phyloP scores from a whole-genome alignment of 2,113 vertebrate species.

The Limanda limanda region DNA sequence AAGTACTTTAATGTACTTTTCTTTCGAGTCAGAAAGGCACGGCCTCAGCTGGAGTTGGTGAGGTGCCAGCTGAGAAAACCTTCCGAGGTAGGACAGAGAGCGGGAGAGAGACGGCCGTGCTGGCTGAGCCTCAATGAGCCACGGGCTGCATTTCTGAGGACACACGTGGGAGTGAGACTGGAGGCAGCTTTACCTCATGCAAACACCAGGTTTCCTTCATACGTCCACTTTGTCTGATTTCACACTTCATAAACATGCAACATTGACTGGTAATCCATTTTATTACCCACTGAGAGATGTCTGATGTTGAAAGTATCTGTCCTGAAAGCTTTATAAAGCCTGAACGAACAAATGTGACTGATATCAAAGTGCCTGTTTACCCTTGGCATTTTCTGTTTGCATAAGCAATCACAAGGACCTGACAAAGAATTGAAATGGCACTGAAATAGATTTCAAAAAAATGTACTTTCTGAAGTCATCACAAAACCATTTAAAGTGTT shows the following conservation, averaged over 20 bases:
- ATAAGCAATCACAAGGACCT: slow-evolving; percentile 1
- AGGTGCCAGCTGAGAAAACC: slow-evolving; percentile 44
- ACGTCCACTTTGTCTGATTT: slow-evolving; percentile 53
- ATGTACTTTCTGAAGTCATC: not conserved
- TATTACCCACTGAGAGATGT: slow-evolving; percentile 9
- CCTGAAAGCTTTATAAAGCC: no score
- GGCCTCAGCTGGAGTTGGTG: slow-evolving; percentile 49
- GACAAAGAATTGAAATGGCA: not conserved
- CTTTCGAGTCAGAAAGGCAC: slow-evolving; percentile 47
- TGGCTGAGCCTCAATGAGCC: slow-evolving; percentile 41
- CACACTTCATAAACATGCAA: slow-evolving; percentile 49
- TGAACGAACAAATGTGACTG: not conserved
- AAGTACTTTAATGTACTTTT: slow-evolving; percentile 64
- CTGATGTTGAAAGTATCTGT: slow-evolving; percentile 15
- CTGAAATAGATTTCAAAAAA: no score
- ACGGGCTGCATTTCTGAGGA: slow-evolving; percentile 54
- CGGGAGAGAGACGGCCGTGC: not conserved
- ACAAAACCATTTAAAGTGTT: no score
- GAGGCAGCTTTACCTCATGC: slow-evolving; percentile 34
- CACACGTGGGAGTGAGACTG: slow-evolving; percentile 36
- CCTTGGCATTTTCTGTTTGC: not conserved
- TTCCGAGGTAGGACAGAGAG: slow-evolving; percentile 5
- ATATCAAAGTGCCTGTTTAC: slow-evolving; percentile 13
- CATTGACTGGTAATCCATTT: slow-evolving; percentile 27
- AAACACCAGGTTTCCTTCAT: slow-evolving; percentile 46